phyloP scores from a whole-genome alignment of 2,113 vertebrate species.

The Bufo gargarizans region DNA sequence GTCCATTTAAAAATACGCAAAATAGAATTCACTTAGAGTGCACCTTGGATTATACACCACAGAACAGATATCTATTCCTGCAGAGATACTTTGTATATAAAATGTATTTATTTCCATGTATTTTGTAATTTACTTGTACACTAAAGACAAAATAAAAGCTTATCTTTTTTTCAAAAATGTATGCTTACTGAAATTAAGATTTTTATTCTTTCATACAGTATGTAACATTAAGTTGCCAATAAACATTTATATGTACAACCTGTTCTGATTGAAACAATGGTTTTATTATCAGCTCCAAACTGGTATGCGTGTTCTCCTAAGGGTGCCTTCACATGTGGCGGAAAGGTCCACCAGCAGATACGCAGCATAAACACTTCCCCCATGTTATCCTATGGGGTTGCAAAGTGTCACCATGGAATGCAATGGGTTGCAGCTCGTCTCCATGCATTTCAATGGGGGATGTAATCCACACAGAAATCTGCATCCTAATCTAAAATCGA shows the following conservation, averaged over 20 bases:
- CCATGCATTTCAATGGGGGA: too few species aligned
- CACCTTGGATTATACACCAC: slow-evolving; percentile 56
- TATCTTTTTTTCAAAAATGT: slow-evolving; percentile 67
- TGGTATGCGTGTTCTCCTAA: not conserved
- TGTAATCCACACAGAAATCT: too few species aligned
- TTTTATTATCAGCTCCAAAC: not conserved
- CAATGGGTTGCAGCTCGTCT: too few species aligned
- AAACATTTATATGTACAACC: slow-evolving; percentile 69
- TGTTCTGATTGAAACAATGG: not conserved
- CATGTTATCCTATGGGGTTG: too few species aligned
- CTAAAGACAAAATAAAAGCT: slow-evolving; percentile 68
- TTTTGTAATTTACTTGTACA: slow-evolving; percentile 76
- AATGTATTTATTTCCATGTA: slow-evolving; percentile 77
- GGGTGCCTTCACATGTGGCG: too few species aligned
- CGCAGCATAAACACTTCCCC: too few species aligned
- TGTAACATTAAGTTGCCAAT: slow-evolving; percentile 73
- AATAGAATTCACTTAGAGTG: slow-evolving; percentile 53
- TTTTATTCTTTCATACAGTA: slow-evolving; percentile 70
- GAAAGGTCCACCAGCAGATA: too few species aligned
- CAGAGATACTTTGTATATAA: slow-evolving; percentile 68
- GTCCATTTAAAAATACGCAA: slow-evolving; percentile 68
- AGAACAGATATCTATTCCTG: slow-evolving; percentile 62
- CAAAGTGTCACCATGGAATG: too few species aligned
- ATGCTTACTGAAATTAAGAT: slow-evolving; percentile 71
- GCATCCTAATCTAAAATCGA: too few species aligned